Conservation (phyloP, 1,140 invertebrate species). For the Telenomus remus region DNA sequence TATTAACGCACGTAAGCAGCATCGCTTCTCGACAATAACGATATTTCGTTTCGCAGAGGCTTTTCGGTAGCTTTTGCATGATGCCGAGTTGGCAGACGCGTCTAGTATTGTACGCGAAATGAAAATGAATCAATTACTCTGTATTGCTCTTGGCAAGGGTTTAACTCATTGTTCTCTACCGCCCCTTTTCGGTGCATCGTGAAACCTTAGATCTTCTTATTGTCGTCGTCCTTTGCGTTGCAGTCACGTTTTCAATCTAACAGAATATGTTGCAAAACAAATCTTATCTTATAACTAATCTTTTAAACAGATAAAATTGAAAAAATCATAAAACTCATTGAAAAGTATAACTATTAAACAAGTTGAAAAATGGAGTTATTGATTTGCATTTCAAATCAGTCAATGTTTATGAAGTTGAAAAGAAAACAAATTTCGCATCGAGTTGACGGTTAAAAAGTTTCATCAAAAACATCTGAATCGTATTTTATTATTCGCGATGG, state of each 20-base stretch:
- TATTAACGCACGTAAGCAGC: too few relatives aligned
- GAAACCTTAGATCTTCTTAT: background rate
- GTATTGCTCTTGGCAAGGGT: background rate
- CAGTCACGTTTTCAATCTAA: background rate
- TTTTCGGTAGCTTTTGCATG: background rate
- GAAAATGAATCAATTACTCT: background rate
- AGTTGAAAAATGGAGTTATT: too few relatives aligned
- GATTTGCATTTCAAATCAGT: too few relatives aligned
- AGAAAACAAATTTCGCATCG: background rate
- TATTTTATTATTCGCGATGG: background rate
- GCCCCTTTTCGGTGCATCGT: background rate
- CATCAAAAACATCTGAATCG: background rate
- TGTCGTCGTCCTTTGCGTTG: background rate
- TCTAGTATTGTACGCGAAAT: background rate
- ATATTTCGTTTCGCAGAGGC: background rate
- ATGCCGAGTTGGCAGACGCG: background rate
- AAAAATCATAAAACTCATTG: too few relatives aligned
- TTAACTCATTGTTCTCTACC: background rate
- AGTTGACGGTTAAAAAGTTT: background rate
- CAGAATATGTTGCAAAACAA: background rate
- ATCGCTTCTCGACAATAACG: background rate
- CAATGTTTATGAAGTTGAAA: too few relatives aligned
- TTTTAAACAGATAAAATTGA: too few relatives aligned
- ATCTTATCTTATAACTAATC: too few relatives aligned
- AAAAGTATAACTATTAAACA: too few relatives aligned